Conservation (phyloP, 2,797 vertebrate species). For the Crenichthys baileyi region DNA sequence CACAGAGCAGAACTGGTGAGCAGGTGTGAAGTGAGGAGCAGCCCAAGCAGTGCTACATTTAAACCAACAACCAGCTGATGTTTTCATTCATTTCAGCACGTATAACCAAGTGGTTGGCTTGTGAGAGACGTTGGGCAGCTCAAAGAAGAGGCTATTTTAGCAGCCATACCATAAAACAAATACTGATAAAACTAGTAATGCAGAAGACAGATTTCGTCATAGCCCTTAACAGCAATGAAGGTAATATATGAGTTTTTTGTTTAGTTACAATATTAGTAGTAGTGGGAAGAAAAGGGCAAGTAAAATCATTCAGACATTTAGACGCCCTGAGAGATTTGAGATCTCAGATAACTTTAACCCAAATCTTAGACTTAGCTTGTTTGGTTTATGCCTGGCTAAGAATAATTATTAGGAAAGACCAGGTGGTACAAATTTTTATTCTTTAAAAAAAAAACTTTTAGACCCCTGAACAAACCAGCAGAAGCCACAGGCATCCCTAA, state of each 20-base stretch:
- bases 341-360: neutral
- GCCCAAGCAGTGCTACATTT: no score
- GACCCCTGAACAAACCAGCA: neutral
- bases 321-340: neutral
- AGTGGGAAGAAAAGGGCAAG: neutral
- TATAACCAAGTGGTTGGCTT: neutral
- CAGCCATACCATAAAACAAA: neutral
- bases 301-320: neutral
- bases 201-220: neutral
- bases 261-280: neutral
- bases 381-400: slow-evolving; percentile 6
- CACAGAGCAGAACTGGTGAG: neutral
- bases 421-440: slow-evolving; percentile 8
- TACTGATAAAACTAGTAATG: neutral
- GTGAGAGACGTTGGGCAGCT: neutral
- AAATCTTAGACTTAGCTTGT: neutral
- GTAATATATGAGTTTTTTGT: neutral
- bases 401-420: slow-evolving; percentile 12
- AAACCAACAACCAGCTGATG: neutral
- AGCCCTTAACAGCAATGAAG: neutral
- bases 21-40: neutral
- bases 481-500: slow-evolving; percentile 2
- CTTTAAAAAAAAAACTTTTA: neutral
- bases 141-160: neutral
- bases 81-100: neutral